Conservation (phyloP, 2,113 vertebrate genomes). For the Brienomyrus longianalis region DNA sequence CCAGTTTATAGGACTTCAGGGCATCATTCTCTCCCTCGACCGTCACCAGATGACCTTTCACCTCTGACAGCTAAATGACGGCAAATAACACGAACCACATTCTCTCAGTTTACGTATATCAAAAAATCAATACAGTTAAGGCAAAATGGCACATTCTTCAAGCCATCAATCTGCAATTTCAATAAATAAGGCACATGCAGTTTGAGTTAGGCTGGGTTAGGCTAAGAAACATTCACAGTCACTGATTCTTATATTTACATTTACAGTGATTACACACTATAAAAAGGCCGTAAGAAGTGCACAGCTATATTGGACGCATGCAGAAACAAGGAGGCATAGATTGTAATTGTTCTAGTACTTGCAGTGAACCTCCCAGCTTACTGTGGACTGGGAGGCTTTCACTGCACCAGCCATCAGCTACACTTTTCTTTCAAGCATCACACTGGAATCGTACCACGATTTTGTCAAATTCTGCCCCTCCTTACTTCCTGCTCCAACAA, state of each 20-base stretch:
- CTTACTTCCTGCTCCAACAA: background rate
- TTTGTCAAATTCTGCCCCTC: background rate
- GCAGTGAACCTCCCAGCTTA: background rate
- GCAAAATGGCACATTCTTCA: background rate
- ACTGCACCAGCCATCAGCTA: background rate
- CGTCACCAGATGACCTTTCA: conserved; percentile 22
- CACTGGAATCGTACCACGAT: background rate
- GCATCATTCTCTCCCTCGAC: conserved; percentile 30
- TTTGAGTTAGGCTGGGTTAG: background rate
- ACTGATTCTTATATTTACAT: background rate
- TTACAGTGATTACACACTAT: background rate
- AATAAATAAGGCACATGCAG: background rate
- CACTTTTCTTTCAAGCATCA: background rate
- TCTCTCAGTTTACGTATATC: background rate
- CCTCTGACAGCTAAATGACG: conserved; percentile 24
- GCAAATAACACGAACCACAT: background rate
- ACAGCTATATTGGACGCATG: background rate
- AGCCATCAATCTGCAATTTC: background rate
- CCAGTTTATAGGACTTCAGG: conserved; percentile 28
- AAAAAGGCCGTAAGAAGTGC: background rate
- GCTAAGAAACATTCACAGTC: background rate
- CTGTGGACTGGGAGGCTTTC: background rate
- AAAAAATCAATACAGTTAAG: background rate
- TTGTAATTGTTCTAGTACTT: background rate
- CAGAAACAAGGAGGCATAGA: background rate